phyloP scores from a whole-genome alignment of 2,797 vertebrate species.

The Sylvilagus floridanus region DNA sequence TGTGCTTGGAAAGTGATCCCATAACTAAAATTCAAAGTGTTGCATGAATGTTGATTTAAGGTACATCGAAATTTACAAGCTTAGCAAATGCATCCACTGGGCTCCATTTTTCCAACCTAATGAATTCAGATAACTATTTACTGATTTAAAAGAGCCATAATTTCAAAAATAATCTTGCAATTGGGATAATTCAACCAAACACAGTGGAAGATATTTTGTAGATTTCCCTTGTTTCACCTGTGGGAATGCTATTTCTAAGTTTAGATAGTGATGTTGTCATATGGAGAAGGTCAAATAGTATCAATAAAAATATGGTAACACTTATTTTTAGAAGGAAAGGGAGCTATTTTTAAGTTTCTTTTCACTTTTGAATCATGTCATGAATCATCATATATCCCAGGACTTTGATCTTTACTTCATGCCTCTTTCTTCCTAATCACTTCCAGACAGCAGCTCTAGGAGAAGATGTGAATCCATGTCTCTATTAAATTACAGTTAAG shows the following conservation, averaged over 20 bases:
- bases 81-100: background rate
- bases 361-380: constrained; percentile 30
- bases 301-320: constrained; percentile 36
- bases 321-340: constrained; percentile 64
- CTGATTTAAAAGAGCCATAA: background rate
- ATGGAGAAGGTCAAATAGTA: background rate
- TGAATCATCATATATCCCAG: constrained; percentile 34
- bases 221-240: background rate
- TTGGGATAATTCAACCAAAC: background rate
- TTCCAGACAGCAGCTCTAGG: background rate
- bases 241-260: background rate
- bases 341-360: constrained; percentile 61
- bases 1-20: background rate
- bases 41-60: background rate
- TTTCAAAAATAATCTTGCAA: background rate
- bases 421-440: constrained; percentile 34
- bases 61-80: background rate
- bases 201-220: background rate
- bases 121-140: background rate
- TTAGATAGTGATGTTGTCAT: constrained; percentile 44
- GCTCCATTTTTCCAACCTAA: background rate
- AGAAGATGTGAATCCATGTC: constrained; percentile 32
- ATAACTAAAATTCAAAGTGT: background rate
- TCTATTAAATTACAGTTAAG: constrained; percentile 44
- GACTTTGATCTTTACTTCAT: constrained; percentile 9